Base-by-base conservation (phyloP, 2,797 vertebrate genomes). In the Anguilla anguilla region DNA sequence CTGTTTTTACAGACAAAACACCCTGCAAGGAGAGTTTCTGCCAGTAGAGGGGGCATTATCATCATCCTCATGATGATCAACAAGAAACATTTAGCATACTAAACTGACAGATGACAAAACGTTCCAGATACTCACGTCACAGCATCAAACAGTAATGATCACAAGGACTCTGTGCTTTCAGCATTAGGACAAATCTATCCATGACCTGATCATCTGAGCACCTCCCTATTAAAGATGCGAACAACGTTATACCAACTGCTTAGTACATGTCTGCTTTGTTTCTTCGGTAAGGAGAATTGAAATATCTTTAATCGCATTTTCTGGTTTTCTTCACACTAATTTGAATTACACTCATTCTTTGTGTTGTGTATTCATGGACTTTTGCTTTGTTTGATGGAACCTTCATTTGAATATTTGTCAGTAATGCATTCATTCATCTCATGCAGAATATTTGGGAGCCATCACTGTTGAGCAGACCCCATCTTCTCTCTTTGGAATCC, bases 391-490 rank as follows among this genome's bases (percentile, higher is more conserved):
- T 64, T 22, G 4, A 3, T 64, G 25, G 31, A 31, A 72, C 9
- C 28, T 77, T 3, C 1, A 35, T 35, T 77, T 17, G 28, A 77
- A 0, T 77, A 15, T 77, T 0, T 3, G 1, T 77, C 0, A 77
- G 1, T 10, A 55, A 55, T 55, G 49, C 49, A 51, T 51, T 51
- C 49, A 51, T 51, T 51, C 7, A 0, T 19, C 6, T 15, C 28
- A 11, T 31, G 10, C 84, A 85, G 84, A 53, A 31, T 53, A 35
- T 39, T 11, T 17, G 25, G 61, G 39, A 51, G 53, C 25, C 49
- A 86, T 81, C 53, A 79, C 5, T 31, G 46, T 86, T 11, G 11
- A 51, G 22, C 74, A 59, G 86, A 35, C 72, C 55, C 79, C 79
- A 22, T 0, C 72, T 39, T 59, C 53, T 25, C 28, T 57, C 28